phyloP scores from a whole-genome alignment of 1,140 invertebrate species.

The Trichonephila clavata region DNA sequence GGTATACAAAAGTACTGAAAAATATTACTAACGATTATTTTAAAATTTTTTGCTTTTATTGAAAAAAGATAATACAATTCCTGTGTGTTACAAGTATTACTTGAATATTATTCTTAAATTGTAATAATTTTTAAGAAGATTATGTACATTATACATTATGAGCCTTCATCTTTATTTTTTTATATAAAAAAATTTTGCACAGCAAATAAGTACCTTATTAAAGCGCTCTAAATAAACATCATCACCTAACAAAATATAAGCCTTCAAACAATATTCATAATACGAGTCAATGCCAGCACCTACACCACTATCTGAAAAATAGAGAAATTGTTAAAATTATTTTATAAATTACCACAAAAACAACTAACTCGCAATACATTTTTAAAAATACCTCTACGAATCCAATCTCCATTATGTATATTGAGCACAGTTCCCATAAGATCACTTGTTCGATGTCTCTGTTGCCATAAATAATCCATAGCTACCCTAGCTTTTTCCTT shows the following conservation, averaged over 20 bases:
- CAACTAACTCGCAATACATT: not conserved
- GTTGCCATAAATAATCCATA: slow-evolving; percentile 98
- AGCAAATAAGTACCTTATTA: slow-evolving; percentile 85
- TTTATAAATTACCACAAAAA: not conserved
- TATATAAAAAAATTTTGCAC: no score
- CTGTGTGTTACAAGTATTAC: no score
- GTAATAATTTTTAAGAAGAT: no score
- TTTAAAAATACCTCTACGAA: slow-evolving; percentile 85
- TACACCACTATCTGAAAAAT: slow-evolving; percentile 91
- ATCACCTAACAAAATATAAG: slow-evolving; percentile 88
- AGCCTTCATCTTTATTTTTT: no score
- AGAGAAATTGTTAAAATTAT: not conserved
- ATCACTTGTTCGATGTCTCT: slow-evolving; percentile 91
- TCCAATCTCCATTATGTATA: slow-evolving; percentile 98
- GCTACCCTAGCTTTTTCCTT: slow-evolving; percentile 95
- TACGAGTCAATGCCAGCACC: slow-evolving; percentile 99
- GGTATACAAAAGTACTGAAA: no score
- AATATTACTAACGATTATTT: no score
- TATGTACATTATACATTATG: no score
- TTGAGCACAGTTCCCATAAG: slow-evolving; percentile 96
- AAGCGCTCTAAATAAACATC: slow-evolving; percentile 95
- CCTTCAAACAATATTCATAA: slow-evolving; percentile 98
- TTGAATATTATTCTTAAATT: no score
- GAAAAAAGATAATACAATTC: no score
- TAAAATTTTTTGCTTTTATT: no score